phyloP scores from a whole-genome alignment of 1,140 invertebrate species.

The Pollicipes pollicipes region DNA sequence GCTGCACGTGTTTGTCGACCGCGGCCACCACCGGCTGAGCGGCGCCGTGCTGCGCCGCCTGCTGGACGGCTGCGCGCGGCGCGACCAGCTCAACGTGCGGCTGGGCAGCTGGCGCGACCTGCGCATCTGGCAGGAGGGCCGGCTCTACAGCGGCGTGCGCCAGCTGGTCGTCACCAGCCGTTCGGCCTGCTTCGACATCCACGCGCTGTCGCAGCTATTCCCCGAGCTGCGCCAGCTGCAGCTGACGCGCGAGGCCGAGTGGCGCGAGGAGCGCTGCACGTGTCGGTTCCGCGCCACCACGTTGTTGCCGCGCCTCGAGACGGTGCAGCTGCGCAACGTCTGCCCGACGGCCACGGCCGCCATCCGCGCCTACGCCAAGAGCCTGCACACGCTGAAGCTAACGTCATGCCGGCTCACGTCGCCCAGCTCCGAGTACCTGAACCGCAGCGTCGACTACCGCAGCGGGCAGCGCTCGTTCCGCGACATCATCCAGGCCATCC shows the following conservation, averaged over 20 bases:
- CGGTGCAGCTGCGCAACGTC: neutral
- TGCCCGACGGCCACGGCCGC: neutral
- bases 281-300: neutral
- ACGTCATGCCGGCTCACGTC: neutral
- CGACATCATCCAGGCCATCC: neutral
- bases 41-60: neutral
- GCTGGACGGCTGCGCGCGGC: neutral
- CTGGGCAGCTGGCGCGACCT: neutral
- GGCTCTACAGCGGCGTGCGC: neutral
- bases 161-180: neutral
- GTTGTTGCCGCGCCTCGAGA: neutral
- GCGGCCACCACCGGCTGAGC: neutral
- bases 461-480: neutral
- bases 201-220: neutral
- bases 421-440: neutral
- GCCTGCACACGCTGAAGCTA: neutral
- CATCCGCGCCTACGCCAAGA: neutral
- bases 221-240: neutral
- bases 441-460: neutral
- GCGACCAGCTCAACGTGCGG: neutral
- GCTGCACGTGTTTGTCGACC: neutral
- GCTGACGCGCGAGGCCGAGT: neutral
- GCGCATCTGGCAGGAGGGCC: neutral
- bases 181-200: neutral
- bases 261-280: conserved; percentile 1